phyloP scores from a whole-genome alignment of 2,888 invertebrate genomes.

The Eremobia ochroleuca region DNA sequence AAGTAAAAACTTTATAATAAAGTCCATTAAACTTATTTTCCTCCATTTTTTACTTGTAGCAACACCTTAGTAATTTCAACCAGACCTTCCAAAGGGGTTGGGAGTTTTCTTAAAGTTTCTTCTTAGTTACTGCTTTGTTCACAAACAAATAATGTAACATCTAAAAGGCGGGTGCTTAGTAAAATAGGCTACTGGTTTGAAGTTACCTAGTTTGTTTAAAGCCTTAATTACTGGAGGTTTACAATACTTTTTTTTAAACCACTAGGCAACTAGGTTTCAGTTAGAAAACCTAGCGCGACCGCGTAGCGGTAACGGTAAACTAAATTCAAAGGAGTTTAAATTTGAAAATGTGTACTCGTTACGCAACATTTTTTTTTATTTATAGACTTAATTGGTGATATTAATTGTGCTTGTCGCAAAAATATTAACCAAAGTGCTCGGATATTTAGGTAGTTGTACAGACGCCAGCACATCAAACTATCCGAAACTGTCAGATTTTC shows the following conservation, averaged over 20 bases:
- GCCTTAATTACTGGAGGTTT: constrained; percentile 1
- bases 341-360: neutral
- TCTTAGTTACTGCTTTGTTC: constrained; percentile 44
- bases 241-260: neutral
- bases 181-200: constrained; percentile 15
- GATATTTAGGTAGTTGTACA: too few relatives aligned
- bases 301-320: too few relatives aligned
- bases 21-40: constrained; percentile 17
- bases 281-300: neutral
- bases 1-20: neutral
- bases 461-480: too few relatives aligned
- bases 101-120: constrained; percentile 47
- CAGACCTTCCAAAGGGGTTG: constrained; percentile 35
- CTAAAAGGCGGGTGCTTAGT: constrained; percentile 4
- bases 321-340: neutral
- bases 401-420: too few relatives aligned
- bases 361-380: neutral
- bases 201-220: constrained; percentile 16
- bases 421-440: neutral
- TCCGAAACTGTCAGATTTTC: too few relatives aligned
- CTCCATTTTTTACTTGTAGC: constrained; percentile 29
- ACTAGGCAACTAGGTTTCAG: neutral
- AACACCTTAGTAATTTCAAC: constrained; percentile 46
- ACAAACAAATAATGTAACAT: constrained; percentile 27
- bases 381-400: too few relatives aligned